Percentiles rank a stretch among this genome's conserved stretches.
phyloP scores from a whole-genome alignment of 2,797 vertebrate genomes.

The Lates japonicus region DNA sequence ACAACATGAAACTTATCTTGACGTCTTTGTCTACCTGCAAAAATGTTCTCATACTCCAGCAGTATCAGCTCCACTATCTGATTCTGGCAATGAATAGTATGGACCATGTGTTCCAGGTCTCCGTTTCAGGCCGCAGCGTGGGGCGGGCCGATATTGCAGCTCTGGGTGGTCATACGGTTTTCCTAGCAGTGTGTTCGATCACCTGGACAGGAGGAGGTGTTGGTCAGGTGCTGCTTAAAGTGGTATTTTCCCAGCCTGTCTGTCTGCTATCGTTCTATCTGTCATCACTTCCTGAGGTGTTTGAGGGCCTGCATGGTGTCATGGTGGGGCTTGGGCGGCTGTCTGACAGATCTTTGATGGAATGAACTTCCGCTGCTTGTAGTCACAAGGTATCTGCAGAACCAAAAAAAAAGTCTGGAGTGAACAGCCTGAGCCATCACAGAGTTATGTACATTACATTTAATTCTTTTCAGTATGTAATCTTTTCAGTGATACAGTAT shows the following conservation, averaged over 20 bases:
- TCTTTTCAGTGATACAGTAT: neutral
- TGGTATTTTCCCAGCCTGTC: too few species aligned
- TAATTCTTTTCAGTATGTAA: neutral
- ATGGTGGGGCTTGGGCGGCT: constrained; percentile 96
- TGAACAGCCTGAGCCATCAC: neutral
- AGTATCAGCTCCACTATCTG: constrained; percentile 98
- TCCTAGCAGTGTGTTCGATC: constrained; percentile 93
- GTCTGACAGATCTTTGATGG: constrained; percentile 94
- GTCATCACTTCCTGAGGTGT: too few species aligned
- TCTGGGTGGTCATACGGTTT: constrained; percentile 97
- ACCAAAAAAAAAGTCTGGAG: constrained; percentile 5
- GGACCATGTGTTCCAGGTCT: constrained; percentile 96
- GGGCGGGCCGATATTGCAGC: constrained; percentile 97
- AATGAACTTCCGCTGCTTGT: constrained; percentile 90
- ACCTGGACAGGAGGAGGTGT: constrained; percentile 81
- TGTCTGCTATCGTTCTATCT: too few species aligned
- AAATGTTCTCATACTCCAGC: constrained; percentile 92
- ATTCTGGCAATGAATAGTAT: too few species aligned
- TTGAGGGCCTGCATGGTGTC: constrained; percentile 97
- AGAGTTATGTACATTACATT: neutral
- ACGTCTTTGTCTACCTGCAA: constrained; percentile 84
- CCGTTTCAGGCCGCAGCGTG: constrained; percentile 94
- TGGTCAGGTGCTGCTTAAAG: too few species aligned
- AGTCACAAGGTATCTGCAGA: constrained; percentile 85
- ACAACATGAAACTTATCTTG: neutral